phyloP scores from a whole-genome alignment of 2,113 vertebrate genomes.

The Pedetes capensis region DNA sequence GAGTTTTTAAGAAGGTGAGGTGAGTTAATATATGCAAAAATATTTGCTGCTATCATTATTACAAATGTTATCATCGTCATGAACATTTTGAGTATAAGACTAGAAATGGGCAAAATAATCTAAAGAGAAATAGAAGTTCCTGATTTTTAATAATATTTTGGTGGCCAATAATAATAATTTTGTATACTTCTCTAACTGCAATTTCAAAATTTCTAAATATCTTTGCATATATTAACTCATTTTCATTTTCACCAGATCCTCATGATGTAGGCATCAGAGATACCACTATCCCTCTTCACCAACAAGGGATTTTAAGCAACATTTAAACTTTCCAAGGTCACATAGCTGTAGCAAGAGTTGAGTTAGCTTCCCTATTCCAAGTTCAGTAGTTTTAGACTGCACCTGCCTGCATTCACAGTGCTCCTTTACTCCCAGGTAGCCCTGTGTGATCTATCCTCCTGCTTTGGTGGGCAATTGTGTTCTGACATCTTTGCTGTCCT shows the following conservation, averaged over 20 bases:
- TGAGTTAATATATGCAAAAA: not conserved
- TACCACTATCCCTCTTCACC: not conserved
- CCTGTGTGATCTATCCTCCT: not conserved
- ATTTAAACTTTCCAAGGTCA: not conserved
- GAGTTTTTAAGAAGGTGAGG: not conserved
- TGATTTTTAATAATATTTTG: not conserved
- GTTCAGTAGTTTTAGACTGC: not conserved
- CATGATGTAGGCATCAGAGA: not conserved
- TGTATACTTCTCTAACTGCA: not conserved
- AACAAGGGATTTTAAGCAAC: not conserved
- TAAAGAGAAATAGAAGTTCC: not conserved
- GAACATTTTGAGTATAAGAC: conserved; percentile 18
- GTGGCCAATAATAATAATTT: not conserved
- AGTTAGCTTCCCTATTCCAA: not conserved
- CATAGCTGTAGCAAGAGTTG: not conserved
- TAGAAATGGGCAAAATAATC: not conserved
- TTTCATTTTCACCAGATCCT: not conserved
- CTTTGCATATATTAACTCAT: not conserved
- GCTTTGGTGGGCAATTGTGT: not conserved
- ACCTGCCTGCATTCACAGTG: not conserved
- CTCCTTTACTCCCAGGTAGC: not conserved
- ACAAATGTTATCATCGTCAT: not conserved
- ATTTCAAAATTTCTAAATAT: conserved; percentile 17
- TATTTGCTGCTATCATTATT: not conserved
- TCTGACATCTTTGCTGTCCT: not conserved